A percentile compares a stretch with the other conserved stretches of the same genome.
These are phyloP conservation scores for Smittia aterrima DNA, from an alignment of 2,888 invertebrate species.

Conservation along the genomic window DNA sequence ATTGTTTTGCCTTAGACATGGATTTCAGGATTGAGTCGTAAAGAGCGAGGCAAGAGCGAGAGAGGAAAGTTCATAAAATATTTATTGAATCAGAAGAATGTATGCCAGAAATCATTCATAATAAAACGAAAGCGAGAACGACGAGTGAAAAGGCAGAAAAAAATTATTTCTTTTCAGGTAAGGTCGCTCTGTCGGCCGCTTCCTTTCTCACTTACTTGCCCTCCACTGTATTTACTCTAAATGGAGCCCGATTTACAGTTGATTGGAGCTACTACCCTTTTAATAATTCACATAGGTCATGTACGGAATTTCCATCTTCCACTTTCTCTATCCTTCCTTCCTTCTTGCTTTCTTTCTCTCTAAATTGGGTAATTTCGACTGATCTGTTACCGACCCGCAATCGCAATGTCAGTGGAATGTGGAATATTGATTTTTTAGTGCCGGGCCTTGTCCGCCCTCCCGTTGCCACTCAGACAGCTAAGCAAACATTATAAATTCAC, in stretches of 20 bases:
- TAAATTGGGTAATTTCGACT: constrained; percentile 12
- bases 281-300: constrained; percentile 41
- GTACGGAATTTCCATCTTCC: constrained; percentile 16
- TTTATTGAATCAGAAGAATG: constrained; percentile 39
- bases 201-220: neutral
- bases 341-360: neutral
- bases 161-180: neutral
- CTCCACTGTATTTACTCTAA: neutral
- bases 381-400: neutral
- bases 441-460: neutral
- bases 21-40: neutral
- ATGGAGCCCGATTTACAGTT: constrained; percentile 27
- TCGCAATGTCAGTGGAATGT: neutral
- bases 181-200: neutral
- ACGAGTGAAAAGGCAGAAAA: constrained; percentile 9
- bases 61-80: constrained; percentile 39
- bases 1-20: neutral
- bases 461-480: neutral
- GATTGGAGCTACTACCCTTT: constrained; percentile 37
- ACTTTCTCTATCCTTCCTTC: neutral
- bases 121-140: constrained; percentile 1
- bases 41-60: neutral
- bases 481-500: constrained; percentile 25
- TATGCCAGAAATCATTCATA: constrained; percentile 32
- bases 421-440: neutral